phyloP scores from a whole-genome alignment of 1,140 invertebrate genomes.

The Saxidomus purpurata region DNA sequence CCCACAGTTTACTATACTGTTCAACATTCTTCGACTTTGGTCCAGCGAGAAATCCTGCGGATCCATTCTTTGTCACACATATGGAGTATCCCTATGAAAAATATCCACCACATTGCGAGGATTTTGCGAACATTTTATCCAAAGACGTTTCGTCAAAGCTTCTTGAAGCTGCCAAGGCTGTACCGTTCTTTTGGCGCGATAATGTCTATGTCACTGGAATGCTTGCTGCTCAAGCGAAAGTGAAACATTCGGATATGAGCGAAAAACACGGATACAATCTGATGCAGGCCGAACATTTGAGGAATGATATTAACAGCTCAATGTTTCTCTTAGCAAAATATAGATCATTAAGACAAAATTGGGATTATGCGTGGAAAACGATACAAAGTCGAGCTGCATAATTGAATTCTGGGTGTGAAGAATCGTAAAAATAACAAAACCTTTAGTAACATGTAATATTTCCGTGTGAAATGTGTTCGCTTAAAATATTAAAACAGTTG shows the following conservation, averaged over 20 bases:
- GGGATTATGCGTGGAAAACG: constrained; percentile 26
- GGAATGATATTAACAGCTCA: not conserved
- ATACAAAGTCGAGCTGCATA: constrained; percentile 2
- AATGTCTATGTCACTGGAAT: constrained; percentile 83
- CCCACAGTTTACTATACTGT: constrained; percentile 16
- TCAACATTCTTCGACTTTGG: constrained; percentile 38
- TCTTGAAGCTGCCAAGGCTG: constrained; percentile 67
- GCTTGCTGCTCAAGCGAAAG: constrained; percentile 2
- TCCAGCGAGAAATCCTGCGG: constrained; percentile 15
- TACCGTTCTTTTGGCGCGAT: constrained; percentile 81
- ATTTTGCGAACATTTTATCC: constrained; percentile 79
- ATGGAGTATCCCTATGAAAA: constrained; percentile 76
- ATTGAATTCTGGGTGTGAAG: too few species aligned
- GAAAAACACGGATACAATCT: constrained; percentile 30
- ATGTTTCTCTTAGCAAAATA: constrained; percentile 34
- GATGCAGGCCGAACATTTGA: constrained; percentile 26
- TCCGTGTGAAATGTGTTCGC: too few species aligned
- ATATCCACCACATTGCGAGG: constrained; percentile 82
- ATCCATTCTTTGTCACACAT: constrained; percentile 76
- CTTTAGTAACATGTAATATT: too few species aligned
- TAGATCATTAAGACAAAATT: not conserved
- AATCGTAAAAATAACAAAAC: too few species aligned
- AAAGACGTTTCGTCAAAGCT: constrained; percentile 69
- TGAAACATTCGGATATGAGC: constrained; percentile 29
- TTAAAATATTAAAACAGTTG: too few species aligned